phyloP scores from a whole-genome alignment of 2,797 vertebrate genomes.

The Gadopsis bispinosus region DNA sequence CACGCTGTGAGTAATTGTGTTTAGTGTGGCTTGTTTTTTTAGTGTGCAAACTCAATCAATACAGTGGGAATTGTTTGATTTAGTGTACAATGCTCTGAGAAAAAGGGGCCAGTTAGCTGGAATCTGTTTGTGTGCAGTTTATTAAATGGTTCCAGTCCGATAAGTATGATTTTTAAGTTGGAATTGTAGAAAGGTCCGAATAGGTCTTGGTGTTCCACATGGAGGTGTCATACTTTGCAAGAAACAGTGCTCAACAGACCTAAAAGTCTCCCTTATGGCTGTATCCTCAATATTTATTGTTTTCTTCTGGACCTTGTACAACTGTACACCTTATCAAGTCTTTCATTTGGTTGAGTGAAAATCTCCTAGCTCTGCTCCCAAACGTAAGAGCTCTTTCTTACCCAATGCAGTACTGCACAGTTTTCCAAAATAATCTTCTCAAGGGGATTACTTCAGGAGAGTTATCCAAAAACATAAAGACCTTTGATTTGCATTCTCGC shows the following conservation, averaged over 20 bases:
- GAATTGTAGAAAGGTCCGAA: slow-evolving; percentile 19
- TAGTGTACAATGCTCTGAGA: slow-evolving; percentile 36
- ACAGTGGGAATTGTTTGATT: slow-evolving; percentile 60
- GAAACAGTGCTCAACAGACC: slow-evolving; percentile 34
- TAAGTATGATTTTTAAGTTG: slow-evolving; percentile 11
- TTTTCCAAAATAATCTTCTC: slow-evolving; percentile 49
- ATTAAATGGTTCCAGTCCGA: slow-evolving; percentile 3
- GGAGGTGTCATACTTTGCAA: slow-evolving; percentile 30
- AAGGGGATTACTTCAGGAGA: slow-evolving; percentile 30
- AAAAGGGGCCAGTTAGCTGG: slow-evolving; percentile 26
- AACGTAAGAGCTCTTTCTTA: slow-evolving; percentile 32
- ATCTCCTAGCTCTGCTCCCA: slow-evolving; percentile 38
- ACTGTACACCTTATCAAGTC: slow-evolving; percentile 74
- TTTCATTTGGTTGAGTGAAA: slow-evolving; percentile 72
- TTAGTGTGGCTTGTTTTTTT: slow-evolving; percentile 54
- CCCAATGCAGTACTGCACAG: slow-evolving; percentile 42
- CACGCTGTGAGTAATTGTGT: slow-evolving; percentile 61
- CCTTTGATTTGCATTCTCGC: slow-evolving; percentile 58
- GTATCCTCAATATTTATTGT: slow-evolving; percentile 74
- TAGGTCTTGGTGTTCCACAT: slow-evolving; percentile 9
- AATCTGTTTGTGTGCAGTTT: slow-evolving; percentile 24
- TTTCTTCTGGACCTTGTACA: slow-evolving; percentile 71
- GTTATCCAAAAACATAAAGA: slow-evolving; percentile 58
- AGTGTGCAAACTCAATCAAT: slow-evolving; percentile 61
- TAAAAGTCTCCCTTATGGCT: slow-evolving; percentile 53